Evolutionary conservation across 2,797 vertebrate species (phyloP), one percentile per base, ranked within the genome.

Genomic region (Trematomus bernacchii): DNA sequence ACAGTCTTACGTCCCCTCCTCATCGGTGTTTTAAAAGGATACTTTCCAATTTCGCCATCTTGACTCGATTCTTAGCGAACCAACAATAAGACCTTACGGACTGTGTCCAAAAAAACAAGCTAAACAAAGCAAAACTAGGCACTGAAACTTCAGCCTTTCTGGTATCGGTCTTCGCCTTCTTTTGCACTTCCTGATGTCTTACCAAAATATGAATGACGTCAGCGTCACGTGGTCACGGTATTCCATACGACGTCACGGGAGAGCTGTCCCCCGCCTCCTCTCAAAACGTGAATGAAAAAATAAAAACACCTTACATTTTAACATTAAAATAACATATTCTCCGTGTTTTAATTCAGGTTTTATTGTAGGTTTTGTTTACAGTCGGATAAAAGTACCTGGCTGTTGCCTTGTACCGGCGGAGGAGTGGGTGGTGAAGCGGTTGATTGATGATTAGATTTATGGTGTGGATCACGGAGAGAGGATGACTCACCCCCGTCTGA

Each of bases 401-500:
- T 1, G 54, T 8, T 50, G 12, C 40, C 63, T 7, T 37, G 46
- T 10, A 2, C 1, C 8, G 55, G n/a, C 4, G 33, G 30, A 30
- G 58, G 13, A 27, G 88, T 85, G 82, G 89, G 86, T 85, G 86
- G 88, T 60, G 86, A 84, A 66, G 66, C 61, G 76, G 79, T 18
- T 85, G 91, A 92, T 79, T 80, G 88, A 84, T 90, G 89, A 91
- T 91, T 80, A 91, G 90, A 90, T 92, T 89, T 87, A 86, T 82
- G 79, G 86, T 73, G 87, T 83, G 87, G 89, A 85, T 89, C 88
- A 50, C 88, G 83, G 86, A 90, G 89, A 89, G 91, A 84, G 90
- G 93, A 94, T 94, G 93, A 94, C 90, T 94, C 93, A 94, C 92
- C 80, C 92, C 70, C 71, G 87, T 88, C 88, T 90, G 92, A 86